Evolutionary conservation across 2,113 vertebrate species (phyloP), one percentile per base, ranked within the genome.

Genomic region (Muntiacus muntjak): DNA sequence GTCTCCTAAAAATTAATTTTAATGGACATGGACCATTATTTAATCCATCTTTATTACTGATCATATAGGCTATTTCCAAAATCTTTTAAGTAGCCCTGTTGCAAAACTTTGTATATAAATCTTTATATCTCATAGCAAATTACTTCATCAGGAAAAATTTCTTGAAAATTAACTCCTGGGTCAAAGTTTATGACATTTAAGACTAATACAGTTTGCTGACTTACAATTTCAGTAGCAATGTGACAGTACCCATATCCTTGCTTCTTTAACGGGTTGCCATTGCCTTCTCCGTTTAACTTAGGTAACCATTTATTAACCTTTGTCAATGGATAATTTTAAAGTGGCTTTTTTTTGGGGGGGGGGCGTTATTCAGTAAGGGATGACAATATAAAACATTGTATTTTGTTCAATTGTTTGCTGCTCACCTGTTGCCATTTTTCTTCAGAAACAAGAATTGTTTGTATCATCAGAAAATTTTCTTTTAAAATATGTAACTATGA

Each of bases 1-100:
- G n/a, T 91, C 54, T 93, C 19, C 84, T 76, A 71, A 95, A 95
- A 88, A 54, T 52, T 79, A 95, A 95, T 81, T 85, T 93, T 86
- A 87, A 90, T 90, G 45, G 45, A 60, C 33, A 87, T 50, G 26
- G 12, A 57, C 47, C 4, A 94, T 76, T 81, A 97, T 50, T 95
- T 55, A 62, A 89, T 43, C 74, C 55, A 87, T 76, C 58, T 93
- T 81, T 58, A 81, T 64, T 81, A 81, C 0, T 95, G 47, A 78
- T 6, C 54, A 94, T 26, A 58, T 1, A 83, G 8, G 16, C 43
- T 62, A 94, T 50, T 97, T 84, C 33, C 40, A 84, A 88, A 87
- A 83, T 76, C 57, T 25, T 58, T 5, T 55, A 93, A 89, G 45
- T 55, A 62, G 30, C 47, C 55, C 13, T 62, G 33, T 78, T 47